Base-by-base conservation (phyloP, 2,113 vertebrate genomes). In the Pelodiscus sinensis region DNA sequence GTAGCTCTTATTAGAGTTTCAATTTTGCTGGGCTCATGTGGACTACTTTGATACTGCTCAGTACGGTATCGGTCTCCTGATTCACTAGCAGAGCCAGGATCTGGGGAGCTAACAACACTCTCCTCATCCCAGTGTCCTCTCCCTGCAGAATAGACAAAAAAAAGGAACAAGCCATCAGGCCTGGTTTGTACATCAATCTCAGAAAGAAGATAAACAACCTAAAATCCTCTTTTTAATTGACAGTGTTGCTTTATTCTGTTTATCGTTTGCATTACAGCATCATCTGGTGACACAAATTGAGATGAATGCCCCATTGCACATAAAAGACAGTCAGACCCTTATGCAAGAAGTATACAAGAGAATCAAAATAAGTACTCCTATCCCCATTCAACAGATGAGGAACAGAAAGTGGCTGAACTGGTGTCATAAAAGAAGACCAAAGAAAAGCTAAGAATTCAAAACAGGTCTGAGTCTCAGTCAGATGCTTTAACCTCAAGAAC, bases 81-180 rank as follows among this genome's bases (percentile, higher is more conserved):
- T 97, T 99, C 99, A 4, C 99, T 99, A 93, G 98, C 98, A 22
- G 99, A 99, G 81, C 99, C 99, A 5, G 98, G 99, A 27, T 99
- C 99, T 29, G 99, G 99, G 56, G 99, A 99, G 95, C 99, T 99
- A 96, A 99, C 98, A 3, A 98, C 98, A 38, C 99, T 99, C 80
- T 99, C 99, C 98, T 99, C 99, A 44, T 99, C 99, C 99, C 99
- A 99, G 85, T 99, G 99, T 95, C 98, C 98, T 96, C 98, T 98
- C 75, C 98, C 99, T 99, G 97, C 87, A 97, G 95, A 91, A 84
- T n/a, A 92, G 38, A 96, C 88, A 96, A 88, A 91, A 24, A 94
- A 94, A 91, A 25, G n/a, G 57, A 4, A 87, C 29, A 89, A 90
- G 35, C 8, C 82, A 8, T 91, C 50, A 92, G 50, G 31, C 84